Conservation (phyloP, 2,113 vertebrate genomes). For the Heterotis niloticus region DNA sequence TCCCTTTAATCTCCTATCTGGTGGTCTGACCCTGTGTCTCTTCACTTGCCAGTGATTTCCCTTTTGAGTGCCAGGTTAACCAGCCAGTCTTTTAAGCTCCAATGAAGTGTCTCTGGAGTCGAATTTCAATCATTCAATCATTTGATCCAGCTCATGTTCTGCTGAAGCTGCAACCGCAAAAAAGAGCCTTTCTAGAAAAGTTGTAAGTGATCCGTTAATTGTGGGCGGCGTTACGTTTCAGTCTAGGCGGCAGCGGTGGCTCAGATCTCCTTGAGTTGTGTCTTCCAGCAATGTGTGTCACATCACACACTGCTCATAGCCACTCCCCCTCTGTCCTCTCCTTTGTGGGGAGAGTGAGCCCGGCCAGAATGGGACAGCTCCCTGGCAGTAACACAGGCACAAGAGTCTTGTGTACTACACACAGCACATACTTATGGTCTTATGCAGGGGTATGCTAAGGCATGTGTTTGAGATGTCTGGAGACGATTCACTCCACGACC, state of each 20-base stretch:
- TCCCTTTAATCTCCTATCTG: neutral
- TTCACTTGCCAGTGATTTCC: neutral
- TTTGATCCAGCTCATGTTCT: neutral
- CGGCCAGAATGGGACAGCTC: neutral
- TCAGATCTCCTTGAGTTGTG: conserved; percentile 11
- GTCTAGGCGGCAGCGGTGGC: conserved; percentile 10
- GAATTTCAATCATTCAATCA: neutral
- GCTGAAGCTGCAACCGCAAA: neutral
- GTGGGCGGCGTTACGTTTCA: conserved; percentile 3
- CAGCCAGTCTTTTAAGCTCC: neutral
- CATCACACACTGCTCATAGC: neutral
- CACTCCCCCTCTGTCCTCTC: neutral
- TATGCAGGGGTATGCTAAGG: too few relatives aligned
- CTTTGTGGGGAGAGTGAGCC: neutral
- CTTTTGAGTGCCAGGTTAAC: neutral
- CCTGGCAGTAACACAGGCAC: neutral
- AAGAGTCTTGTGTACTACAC: too few relatives aligned
- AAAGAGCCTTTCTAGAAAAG: conserved; percentile 1
- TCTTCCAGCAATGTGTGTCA: neutral
- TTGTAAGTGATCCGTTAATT: conserved; percentile 14
- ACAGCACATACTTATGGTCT: too few relatives aligned
- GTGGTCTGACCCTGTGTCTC: neutral
- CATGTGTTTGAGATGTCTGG: too few relatives aligned
- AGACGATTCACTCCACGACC: too few relatives aligned
- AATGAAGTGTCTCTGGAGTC: neutral